Conservation (phyloP, 2,113 vertebrate genomes). For the Vulpes ferrilata region DNA sequence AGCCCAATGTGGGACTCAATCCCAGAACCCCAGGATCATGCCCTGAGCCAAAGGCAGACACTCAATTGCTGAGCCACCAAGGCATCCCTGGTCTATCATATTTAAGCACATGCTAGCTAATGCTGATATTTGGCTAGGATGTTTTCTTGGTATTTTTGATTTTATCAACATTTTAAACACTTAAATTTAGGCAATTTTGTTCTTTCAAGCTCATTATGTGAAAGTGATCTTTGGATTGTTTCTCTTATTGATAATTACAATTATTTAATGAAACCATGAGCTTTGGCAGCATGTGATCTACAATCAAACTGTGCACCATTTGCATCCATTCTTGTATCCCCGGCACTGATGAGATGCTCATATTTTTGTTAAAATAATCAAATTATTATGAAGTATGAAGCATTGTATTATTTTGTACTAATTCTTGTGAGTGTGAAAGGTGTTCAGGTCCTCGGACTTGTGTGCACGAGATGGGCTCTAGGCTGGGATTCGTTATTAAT, state of each 20-base stretch:
- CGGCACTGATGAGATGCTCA: not conserved
- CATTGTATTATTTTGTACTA: not conserved
- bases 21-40: too few relatives aligned
- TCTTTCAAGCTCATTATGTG: not conserved
- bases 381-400: not conserved
- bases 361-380: slow-evolving; percentile 10
- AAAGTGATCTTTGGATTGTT: slow-evolving; percentile 38
- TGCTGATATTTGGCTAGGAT: not conserved
- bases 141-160: slow-evolving; percentile 3
- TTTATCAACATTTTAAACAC: slow-evolving; percentile 1
- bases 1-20: too few relatives aligned
- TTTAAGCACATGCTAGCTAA: slow-evolving; percentile 4
- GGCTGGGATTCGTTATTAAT: not conserved
- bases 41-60: too few relatives aligned
- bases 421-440: not conserved
- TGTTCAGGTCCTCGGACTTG: not conserved
- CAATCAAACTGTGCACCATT: not conserved
- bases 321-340: not conserved
- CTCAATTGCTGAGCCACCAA: too few relatives aligned
- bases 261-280: not conserved
- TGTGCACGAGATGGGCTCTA: not conserved
- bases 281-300: not conserved
- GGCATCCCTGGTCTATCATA: not conserved
- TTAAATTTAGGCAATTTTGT: slow-evolving; percentile 33
- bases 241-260: not conserved